Conservation (phyloP, 30 jellyfish, hydroid and myxozoan genomes). For the Turritopsis dohrnii region DNA sequence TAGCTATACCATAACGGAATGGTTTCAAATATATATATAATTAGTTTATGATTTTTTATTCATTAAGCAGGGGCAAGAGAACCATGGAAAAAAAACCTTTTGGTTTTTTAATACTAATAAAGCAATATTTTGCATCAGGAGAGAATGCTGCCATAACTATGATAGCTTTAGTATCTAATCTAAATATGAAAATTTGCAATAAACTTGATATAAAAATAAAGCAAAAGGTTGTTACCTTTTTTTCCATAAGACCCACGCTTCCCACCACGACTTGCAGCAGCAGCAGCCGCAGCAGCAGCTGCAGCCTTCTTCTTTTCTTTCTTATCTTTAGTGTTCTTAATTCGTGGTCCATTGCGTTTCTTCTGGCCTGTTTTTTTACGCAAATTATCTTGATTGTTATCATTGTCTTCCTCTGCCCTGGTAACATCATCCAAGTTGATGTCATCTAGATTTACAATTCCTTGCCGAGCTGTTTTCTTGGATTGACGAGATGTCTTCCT, state of each 20-base stretch:
- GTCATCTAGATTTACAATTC: constrained; percentile 77
- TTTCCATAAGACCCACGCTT: constrained; percentile 29
- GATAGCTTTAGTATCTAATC: too few species aligned
- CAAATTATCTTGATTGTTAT: constrained; percentile 22
- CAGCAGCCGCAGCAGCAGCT: constrained; percentile 61
- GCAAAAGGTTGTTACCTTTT: constrained; percentile 25
- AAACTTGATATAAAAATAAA: neutral
- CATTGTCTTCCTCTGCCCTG: constrained; percentile 42
- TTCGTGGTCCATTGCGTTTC: constrained; percentile 40
- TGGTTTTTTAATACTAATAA: too few species aligned
- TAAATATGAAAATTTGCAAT: neutral
- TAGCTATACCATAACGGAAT: too few species aligned
- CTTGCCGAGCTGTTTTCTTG: constrained; percentile 68
- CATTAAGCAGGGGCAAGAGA: too few species aligned
- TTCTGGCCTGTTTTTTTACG: constrained; percentile 33
- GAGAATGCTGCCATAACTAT: too few species aligned
- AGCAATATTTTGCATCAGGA: too few species aligned
- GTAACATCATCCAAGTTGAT: constrained; percentile 68
- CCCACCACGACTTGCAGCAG: constrained; percentile 51
- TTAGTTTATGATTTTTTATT: too few species aligned
- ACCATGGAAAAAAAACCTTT: too few species aligned
- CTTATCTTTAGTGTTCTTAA: constrained; percentile 69
- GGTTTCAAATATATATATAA: too few species aligned
- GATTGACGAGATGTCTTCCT: constrained; percentile 83
- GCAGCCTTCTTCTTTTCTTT: constrained; percentile 60